Base-by-base conservation (phyloP, 2,113 vertebrate species). In the Periophthalmodon schlosseri region DNA sequence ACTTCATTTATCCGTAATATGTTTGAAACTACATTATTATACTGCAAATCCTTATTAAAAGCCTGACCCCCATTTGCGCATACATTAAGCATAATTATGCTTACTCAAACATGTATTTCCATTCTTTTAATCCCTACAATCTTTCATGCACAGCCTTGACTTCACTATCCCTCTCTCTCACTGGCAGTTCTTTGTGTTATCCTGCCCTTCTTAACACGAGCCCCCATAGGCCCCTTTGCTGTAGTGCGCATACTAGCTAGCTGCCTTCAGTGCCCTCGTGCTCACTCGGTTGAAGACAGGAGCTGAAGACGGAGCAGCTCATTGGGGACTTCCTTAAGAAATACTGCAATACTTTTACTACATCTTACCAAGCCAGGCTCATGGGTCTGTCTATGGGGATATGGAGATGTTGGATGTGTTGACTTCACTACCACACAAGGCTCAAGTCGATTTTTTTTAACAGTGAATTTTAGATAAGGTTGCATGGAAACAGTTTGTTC, bases 301-400 rank as follows among this genome's bases (percentile, higher is more conserved):
- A 78, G 75, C 60, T 69, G 69, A 73, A 77, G 74, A 64, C 12
- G 9, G 66, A 74, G 74, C 72, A 20, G 34, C 65, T 76, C 82
- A 73, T 54, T 46, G 0, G 85, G 82, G 75, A 84, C 24, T 36
- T 20, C 76, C 65, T 39, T 3, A 34, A 71, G 39, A 56, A 39
- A 65, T 65, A 70, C 56, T 66, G 72, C 44, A 61, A 7, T 21
- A 75, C 47, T 50, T 69, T 52, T 74, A 60, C 57, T 28, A 15
- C 14, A 50, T 78, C 54, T 76, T 81, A 63, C 80, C 34, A 54
- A 33, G 76, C 34, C 75, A 50, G 49, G 24, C 65, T 63, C 33
- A 18, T 11, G 46, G 71, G 71, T 21, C 44, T 65, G 21, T 8
- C 81, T 63, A 58, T 4, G 73, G 79, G 80, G 66, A 69, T 34